Evolutionary conservation across 2,888 invertebrate species (phyloP).

Genomic region (Limnephilus rhombicus): DNA sequence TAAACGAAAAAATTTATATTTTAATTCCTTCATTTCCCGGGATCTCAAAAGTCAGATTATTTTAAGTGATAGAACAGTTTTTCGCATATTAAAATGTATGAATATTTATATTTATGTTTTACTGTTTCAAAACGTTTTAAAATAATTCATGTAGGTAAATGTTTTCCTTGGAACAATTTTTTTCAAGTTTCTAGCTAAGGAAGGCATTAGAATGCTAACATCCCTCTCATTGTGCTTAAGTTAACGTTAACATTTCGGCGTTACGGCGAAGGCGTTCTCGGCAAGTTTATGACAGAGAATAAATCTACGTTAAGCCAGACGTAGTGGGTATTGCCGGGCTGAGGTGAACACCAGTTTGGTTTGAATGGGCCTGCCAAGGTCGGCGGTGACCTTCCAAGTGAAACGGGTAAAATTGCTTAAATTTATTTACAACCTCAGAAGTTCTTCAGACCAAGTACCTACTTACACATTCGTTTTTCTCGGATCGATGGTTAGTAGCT

Average conservation of each 20-base stretch:
- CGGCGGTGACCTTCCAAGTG: background rate
- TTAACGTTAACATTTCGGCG: constrained; percentile 13
- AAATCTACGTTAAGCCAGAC: constrained; percentile 6
- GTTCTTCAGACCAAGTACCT: background rate
- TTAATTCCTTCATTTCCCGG: too few species aligned
- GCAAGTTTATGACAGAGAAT: constrained; percentile 25
- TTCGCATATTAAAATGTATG: too few species aligned
- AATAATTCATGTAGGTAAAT: background rate
- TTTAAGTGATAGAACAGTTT: too few species aligned
- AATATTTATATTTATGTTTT: too few species aligned
- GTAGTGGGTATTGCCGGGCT: background rate
- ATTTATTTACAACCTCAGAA: constrained; percentile 13
- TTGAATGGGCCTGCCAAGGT: background rate
- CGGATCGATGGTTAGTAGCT: too few species aligned
- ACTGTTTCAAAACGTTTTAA: too few species aligned
- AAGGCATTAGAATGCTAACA: background rate
- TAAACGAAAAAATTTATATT: too few species aligned
- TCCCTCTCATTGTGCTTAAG: background rate
- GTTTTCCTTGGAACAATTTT: background rate
- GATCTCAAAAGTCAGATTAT: too few species aligned
- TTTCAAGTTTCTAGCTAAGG: background rate
- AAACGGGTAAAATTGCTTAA: background rate
- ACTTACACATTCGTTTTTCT: background rate
- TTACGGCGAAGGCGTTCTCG: background rate
- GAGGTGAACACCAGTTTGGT: constrained; percentile 4